A percentile compares a stretch with the other conserved stretches of the same genome.
Conservation (phyloP, 2,888 invertebrate genomes). For the Conchocele bisecta region DNA sequence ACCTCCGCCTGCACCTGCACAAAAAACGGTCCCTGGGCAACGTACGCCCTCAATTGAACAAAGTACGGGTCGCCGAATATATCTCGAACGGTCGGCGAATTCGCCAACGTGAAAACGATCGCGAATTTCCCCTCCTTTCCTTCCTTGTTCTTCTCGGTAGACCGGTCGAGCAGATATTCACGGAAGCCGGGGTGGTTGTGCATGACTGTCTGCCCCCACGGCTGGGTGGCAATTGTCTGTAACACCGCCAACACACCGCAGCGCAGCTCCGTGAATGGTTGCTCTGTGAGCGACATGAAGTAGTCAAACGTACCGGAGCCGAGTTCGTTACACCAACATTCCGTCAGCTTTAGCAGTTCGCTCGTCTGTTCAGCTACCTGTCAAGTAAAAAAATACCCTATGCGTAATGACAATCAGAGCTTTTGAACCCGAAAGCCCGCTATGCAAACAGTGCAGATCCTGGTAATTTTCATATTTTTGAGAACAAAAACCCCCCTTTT, state of each 20-base stretch:
- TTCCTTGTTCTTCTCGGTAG: conserved; percentile 88
- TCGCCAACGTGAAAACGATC: conserved; percentile 85
- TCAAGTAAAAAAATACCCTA: conserved; percentile 11
- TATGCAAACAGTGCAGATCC: no score
- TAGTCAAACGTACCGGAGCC: conserved; percentile 85
- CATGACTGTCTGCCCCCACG: conserved; percentile 91
- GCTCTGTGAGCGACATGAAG: conserved; percentile 87
- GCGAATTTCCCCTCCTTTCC: conserved; percentile 90
- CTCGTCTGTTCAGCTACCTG: conserved; percentile 82
- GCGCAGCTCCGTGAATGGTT: conserved; percentile 92
- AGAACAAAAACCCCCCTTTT: no score
- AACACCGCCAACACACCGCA: conserved; percentile 88
- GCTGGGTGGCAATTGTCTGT: conserved; percentile 87
- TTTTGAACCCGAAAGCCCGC: neutral
- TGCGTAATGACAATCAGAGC: neutral
- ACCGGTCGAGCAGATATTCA: conserved; percentile 91
- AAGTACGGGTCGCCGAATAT: conserved; percentile 87
- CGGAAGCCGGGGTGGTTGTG: conserved; percentile 89
- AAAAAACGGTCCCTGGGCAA: conserved; percentile 91
- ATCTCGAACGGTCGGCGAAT: conserved; percentile 80
- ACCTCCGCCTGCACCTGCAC: conserved; percentile 89
- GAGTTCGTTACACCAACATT: conserved; percentile 87
- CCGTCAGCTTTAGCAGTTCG: conserved; percentile 84
- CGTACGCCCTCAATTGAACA: conserved; percentile 87
- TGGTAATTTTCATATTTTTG: no score